Evolutionary conservation across 2,113 vertebrate species (phyloP).

Genomic region (Chlorodrepanis virens): DNA sequence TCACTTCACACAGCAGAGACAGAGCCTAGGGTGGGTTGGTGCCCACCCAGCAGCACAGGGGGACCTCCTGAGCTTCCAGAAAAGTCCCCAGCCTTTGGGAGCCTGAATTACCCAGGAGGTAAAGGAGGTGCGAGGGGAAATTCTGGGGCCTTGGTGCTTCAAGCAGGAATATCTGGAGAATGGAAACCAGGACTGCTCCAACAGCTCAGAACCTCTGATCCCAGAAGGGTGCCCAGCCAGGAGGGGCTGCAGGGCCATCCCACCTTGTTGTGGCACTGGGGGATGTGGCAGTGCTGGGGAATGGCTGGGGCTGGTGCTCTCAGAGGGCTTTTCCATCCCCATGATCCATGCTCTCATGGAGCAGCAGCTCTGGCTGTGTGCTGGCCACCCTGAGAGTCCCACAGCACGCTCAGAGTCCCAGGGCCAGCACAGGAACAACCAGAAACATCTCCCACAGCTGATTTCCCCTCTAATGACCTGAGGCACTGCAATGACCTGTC

Average conservation of each 20-base stretch:
- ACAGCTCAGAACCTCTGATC: not conserved
- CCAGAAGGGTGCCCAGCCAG: not conserved
- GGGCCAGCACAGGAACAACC: not conserved
- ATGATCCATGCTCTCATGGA: rapidly evolving
- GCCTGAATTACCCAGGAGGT: not conserved
- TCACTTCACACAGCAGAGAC: not conserved
- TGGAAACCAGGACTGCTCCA: not conserved
- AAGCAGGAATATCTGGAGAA: not conserved
- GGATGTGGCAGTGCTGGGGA: not conserved
- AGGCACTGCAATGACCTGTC: not conserved
- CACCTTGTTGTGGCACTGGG: rapidly evolving
- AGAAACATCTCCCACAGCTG: not conserved
- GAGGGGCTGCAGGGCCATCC: not conserved
- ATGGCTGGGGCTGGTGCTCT: not conserved
- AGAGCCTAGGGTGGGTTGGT: not conserved
- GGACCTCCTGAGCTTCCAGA: not conserved
- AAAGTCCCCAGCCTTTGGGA: not conserved
- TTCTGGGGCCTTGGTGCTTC: not conserved
- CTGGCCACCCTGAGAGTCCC: not conserved
- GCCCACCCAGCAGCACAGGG: not conserved
- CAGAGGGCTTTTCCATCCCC: not conserved
- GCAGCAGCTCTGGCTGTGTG: rapidly evolving
- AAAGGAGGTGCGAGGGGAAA: not conserved
- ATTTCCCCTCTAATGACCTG: not conserved
- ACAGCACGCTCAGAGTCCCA: rapidly evolving